phyloP scores from a whole-genome alignment of 2,888 invertebrate genomes.

The Trilocha varians region DNA sequence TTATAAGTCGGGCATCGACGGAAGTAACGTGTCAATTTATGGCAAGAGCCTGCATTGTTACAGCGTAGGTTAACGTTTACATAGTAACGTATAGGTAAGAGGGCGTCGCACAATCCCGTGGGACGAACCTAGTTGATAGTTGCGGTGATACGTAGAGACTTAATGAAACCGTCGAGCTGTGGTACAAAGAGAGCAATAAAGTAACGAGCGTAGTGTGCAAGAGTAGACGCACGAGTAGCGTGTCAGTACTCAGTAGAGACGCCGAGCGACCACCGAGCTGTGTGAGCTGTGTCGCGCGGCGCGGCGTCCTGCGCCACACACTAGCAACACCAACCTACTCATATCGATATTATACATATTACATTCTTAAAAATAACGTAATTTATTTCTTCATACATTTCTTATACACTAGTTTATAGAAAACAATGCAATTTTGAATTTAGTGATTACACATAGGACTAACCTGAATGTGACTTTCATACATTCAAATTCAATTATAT shows the following conservation, averaged over 20 bases:
- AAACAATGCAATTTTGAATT: too few species aligned
- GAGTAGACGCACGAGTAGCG: slow-evolving; percentile 48
- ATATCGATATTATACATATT: neutral
- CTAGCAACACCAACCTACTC: neutral
- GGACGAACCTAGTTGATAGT: slow-evolving; percentile 50
- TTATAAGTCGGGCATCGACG: slow-evolving; percentile 46
- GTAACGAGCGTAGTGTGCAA: slow-evolving; percentile 45
- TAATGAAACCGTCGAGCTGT: slow-evolving; percentile 70
- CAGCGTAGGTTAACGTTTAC: slow-evolving; percentile 46
- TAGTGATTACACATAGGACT: too few species aligned
- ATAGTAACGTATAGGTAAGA: slow-evolving; percentile 40
- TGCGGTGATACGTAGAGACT: slow-evolving; percentile 70
- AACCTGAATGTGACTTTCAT: too few species aligned
- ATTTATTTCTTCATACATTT: neutral
- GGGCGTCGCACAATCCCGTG: slow-evolving; percentile 39
- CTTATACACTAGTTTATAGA: too few species aligned
- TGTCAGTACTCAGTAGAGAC: slow-evolving; percentile 37
- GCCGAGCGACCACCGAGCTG: slow-evolving; percentile 42
- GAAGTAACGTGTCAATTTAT: slow-evolving; percentile 58
- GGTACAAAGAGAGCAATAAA: slow-evolving; percentile 68
- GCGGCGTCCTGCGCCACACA: neutral
- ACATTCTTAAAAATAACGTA: neutral
- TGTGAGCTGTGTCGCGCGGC: slow-evolving; percentile 11
- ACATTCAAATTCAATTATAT: too few species aligned
- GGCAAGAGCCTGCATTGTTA: slow-evolving; percentile 55